A percentile compares a stretch with the other conserved stretches of the same genome.
Evolutionary conservation across 2,888 invertebrate genomes (phyloP).

Genomic region (Melieria omissa): DNA sequence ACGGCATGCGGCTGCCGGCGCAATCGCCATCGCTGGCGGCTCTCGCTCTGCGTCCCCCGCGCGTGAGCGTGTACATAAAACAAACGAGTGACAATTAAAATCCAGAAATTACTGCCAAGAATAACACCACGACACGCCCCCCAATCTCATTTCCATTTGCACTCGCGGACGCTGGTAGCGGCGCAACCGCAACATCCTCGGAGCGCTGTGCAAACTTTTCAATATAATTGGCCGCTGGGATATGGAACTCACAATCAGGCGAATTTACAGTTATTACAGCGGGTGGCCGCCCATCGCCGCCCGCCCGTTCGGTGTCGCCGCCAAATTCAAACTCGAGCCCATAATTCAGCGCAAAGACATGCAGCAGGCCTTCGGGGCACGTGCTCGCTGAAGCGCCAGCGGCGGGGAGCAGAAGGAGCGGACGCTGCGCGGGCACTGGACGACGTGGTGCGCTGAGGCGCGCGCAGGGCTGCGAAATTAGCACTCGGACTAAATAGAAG

Average conservation of each 20-base stretch:
- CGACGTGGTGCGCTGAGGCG: neutral
- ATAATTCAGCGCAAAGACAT: conserved; percentile 11
- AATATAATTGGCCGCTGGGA: conserved; percentile 59
- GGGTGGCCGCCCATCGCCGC: conserved; percentile 49
- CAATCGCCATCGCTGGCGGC: neutral
- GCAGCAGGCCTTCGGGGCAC: neutral
- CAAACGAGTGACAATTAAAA: conserved; percentile 24
- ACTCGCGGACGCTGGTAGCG: neutral
- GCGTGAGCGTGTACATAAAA: neutral
- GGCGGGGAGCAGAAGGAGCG: neutral
- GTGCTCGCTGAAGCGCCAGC: too few species aligned
- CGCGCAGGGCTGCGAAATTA: conserved; percentile 46
- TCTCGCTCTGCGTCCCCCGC: neutral
- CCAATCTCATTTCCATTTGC: neutral
- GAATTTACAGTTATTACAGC: conserved; percentile 60
- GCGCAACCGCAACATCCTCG: neutral
- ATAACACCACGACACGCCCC: neutral
- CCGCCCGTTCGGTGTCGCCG: neutral
- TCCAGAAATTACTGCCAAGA: conserved; percentile 16
- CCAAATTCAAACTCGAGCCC: neutral
- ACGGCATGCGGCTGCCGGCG: neutral
- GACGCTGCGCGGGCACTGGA: neutral
- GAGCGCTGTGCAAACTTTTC: conserved; percentile 51
- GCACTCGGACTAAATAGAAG: conserved; percentile 48
- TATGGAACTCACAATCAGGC: conserved; percentile 49